These are phyloP conservation scores for Planococcus citri DNA, from an alignment of 1,140 invertebrate genomes.

Conservation along the genomic window DNA sequence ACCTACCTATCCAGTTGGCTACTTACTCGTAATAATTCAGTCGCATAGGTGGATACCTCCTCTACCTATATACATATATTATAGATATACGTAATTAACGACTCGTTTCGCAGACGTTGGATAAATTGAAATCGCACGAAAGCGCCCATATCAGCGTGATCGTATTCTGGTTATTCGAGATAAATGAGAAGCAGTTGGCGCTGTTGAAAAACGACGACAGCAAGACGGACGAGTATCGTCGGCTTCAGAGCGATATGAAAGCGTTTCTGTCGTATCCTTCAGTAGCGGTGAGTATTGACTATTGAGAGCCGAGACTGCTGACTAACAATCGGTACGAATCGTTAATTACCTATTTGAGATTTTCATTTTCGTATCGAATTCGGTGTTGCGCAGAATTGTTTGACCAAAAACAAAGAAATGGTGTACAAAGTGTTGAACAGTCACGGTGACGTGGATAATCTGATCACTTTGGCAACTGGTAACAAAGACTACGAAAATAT, in stretches of 20 bases:
- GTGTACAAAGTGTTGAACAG: conserved; percentile 80
- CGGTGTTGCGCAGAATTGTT: conserved; percentile 19
- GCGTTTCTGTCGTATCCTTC: conserved; percentile 49
- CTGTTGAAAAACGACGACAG: conserved; percentile 47
- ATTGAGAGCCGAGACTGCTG: neutral
- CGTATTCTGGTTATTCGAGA: conserved; percentile 83
- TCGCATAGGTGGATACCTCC: neutral
- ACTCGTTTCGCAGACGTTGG: conserved; percentile 41
- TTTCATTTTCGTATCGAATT: no score
- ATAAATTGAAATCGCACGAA: conserved; percentile 43
- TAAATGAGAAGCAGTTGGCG: conserved; percentile 78
- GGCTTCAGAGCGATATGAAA: conserved; percentile 70
- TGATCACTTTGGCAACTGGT: conserved; percentile 70
- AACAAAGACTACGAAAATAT: conserved; percentile 87
- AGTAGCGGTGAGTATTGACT: conserved; percentile 40
- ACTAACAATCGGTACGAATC: neutral
- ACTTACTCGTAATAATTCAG: neutral
- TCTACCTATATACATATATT: no score
- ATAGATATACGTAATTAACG: no score
- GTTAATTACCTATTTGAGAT: no score
- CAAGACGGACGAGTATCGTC: conserved; percentile 42
- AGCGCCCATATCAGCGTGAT: conserved; percentile 80
- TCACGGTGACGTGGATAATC: conserved; percentile 82
- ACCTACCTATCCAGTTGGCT: neutral
- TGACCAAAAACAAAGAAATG: conserved; percentile 22